Base-by-base conservation (phyloP, 2,797 vertebrate genomes). In the Rhinella marina region DNA sequence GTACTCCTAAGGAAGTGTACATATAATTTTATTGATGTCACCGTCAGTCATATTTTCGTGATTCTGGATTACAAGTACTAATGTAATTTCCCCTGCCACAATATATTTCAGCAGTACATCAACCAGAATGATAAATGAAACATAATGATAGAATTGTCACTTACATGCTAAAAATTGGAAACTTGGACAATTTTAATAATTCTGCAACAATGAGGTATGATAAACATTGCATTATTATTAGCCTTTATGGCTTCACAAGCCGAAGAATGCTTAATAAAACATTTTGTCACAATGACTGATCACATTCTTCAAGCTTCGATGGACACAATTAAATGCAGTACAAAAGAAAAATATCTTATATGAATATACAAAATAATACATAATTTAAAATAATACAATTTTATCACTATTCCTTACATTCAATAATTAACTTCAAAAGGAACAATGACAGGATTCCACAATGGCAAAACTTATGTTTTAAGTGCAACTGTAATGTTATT, bases 241-340 rank as follows among this genome's bases (percentile, higher is more conserved):
- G 70, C 56, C 76, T 62, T 61, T 41, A 84, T 23, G 32, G 56
- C 32, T 50, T 56, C 17, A 75, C 70, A 84, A 56, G n/a, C n/a
- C n/a, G 82, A 84, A 50, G 72, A 73, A 17, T 75, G 54, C 52
- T 48, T 27, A 84, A 57, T 72, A 84, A 82, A 68, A 70, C 82
- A 84, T 73, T 83, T 59, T 72, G 82, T 84, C 82, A 73, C 12
- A 72, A 72, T 84, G 82, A 84, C 62, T 84, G 82, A 84, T 84
- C 17, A 57, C 52, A 75, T 76, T 16, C 82, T 72, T 75, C 21
- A 32, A 59, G 68, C 70, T 61, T 50, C 68, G 62, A 61, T 59
- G 70, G 10, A 8, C 13, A 9, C 54, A 75, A 61, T 84, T 61
- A 76, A 84, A 41, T 32, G 41, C 27, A 59, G 61, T 50, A 75